Conservation (phyloP, 37 sponge, comb jelly and placozoan species). For the Dysidea cf. avara region DNA sequence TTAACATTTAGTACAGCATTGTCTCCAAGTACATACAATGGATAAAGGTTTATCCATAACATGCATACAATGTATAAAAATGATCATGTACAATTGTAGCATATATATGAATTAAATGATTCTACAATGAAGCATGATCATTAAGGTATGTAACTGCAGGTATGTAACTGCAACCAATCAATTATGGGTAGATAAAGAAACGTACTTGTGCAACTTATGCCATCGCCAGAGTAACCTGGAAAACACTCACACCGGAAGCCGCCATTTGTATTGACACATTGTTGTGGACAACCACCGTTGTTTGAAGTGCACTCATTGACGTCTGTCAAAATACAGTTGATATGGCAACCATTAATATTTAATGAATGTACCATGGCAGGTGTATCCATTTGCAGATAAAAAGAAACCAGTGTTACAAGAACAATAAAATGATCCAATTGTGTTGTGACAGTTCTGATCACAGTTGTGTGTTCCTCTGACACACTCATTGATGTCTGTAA, state of each 20-base stretch:
- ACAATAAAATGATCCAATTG: slow-evolving; percentile 9
- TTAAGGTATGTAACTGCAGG: too few relatives aligned
- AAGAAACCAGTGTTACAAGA: slow-evolving; percentile 6
- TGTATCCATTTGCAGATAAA: slow-evolving; percentile 8
- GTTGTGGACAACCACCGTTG: slow-evolving; percentile 11
- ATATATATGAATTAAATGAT: too few relatives aligned
- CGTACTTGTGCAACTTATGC: not conserved
- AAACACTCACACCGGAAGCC: not conserved
- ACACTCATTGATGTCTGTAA: slow-evolving; percentile 12
- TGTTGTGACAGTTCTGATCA: slow-evolving; percentile 7
- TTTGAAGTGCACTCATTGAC: slow-evolving; percentile 9
- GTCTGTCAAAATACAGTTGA: too few relatives aligned
- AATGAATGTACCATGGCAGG: not conserved
- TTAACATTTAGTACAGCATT: too few relatives aligned
- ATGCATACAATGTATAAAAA: too few relatives aligned
- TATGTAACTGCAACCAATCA: too few relatives aligned
- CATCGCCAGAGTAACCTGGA: slow-evolving; percentile 1
- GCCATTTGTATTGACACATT: slow-evolving; percentile 1
- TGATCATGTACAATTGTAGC: too few relatives aligned
- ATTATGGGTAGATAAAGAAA: too few relatives aligned
- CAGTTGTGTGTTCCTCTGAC: not conserved
- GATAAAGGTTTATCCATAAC: too few relatives aligned
- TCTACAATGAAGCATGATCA: too few relatives aligned
- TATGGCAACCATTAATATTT: too few relatives aligned
- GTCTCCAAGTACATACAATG: too few relatives aligned